Evolutionary conservation across 2,888 invertebrate species (phyloP).

Genomic region (Thera obeliscata): DNA sequence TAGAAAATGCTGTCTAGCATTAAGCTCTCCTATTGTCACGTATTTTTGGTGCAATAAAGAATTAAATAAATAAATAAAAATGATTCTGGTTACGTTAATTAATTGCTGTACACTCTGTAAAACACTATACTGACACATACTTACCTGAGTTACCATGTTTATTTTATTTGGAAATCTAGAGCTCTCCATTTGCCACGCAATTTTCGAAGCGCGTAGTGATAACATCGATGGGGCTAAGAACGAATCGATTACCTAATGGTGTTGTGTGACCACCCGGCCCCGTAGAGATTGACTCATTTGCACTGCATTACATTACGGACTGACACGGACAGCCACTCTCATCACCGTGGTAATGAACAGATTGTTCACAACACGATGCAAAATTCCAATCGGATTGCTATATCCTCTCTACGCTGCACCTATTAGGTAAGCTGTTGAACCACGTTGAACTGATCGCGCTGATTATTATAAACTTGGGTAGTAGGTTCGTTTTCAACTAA

Average conservation of each 20-base stretch:
- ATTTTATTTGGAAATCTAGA: not conserved
- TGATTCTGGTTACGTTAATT: no score
- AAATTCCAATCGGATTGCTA: conserved; percentile 51
- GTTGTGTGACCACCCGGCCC: conserved; percentile 70
- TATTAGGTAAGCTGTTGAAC: conserved; percentile 1
- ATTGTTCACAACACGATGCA: conserved; percentile 58
- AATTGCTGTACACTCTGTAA: not conserved
- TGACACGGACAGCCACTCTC: conserved; percentile 82
- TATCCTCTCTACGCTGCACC: conserved; percentile 25
- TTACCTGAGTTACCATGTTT: not conserved
- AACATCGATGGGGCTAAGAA: conserved; percentile 59
- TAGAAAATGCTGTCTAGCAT: no score
- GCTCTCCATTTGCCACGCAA: not conserved
- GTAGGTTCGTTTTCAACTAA: no score
- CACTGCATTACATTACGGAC: conserved; percentile 83
- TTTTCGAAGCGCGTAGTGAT: conserved; percentile 39
- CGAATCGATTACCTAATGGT: conserved; percentile 82
- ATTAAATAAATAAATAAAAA: no score
- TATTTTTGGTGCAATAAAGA: no score
- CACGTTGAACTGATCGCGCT: not conserved
- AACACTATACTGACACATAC: not conserved
- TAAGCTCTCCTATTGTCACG: no score
- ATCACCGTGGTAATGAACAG: conserved; percentile 76
- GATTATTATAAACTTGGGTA: not conserved
- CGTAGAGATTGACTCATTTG: conserved; percentile 84